A percentile compares a stretch with the other conserved stretches of the same genome.
phyloP scores from a whole-genome alignment of 1,140 invertebrate genomes.

The Heliconius hewitsoni region DNA sequence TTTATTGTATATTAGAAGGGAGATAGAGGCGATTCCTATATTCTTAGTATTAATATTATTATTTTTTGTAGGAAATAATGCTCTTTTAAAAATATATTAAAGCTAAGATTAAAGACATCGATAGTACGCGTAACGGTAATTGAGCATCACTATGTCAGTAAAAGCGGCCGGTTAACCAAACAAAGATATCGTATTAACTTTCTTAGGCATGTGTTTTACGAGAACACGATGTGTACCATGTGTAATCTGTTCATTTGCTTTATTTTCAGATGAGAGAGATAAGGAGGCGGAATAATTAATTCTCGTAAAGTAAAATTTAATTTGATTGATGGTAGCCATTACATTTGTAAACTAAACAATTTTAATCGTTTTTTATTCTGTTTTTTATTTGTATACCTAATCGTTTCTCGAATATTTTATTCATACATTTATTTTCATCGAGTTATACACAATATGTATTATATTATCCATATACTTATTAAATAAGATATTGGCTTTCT shows the following conservation, averaged over 20 bases:
- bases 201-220: slow-evolving; percentile 37
- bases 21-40: too few species aligned
- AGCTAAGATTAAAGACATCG: slow-evolving; percentile 11
- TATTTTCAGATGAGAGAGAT: slow-evolving; percentile 10
- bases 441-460: too few species aligned
- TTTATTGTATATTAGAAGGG: too few species aligned
- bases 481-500: not conserved
- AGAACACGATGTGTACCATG: slow-evolving; percentile 29
- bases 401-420: too few species aligned
- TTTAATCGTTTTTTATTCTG: too few species aligned
- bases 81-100: not conserved
- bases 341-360: not conserved
- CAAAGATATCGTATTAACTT: slow-evolving; percentile 46
- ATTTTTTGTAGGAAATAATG: not conserved
- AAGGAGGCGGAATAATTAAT: slow-evolving; percentile 3
- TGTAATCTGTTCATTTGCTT: slow-evolving; percentile 22
- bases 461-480: too few species aligned
- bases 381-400: too few species aligned
- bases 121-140: slow-evolving; percentile 9
- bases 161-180: slow-evolving; percentile 45
- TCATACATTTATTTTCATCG: too few species aligned
- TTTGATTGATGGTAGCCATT: not conserved
- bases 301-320: not conserved
- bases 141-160: slow-evolving; percentile 23
- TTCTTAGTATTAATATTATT: too few species aligned